Evolutionary conservation across 2,113 vertebrate species (phyloP), one percentile per base, ranked within the genome.

Genomic region (Orthochromis malagaraziensis): DNA sequence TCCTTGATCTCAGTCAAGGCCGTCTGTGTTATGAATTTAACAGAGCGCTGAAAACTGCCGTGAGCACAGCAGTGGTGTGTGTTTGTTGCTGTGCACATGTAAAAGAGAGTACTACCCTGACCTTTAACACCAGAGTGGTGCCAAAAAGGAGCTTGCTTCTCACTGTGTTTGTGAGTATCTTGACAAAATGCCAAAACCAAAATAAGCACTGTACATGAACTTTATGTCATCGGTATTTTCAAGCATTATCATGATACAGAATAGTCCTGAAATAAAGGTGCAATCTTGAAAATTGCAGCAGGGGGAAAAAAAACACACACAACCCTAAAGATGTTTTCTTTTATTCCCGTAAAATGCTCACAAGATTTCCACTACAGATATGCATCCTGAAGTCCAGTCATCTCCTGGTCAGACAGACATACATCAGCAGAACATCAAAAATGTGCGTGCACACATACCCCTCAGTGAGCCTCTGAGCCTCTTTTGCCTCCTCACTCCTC

Each of bases 1-100:
- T 90, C 92, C 88, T 88, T 91, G 82, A 91, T 86, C 88, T 87
- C 84, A 79, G 88, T 83, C 79, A 90, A 89, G 86, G 89, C 88
- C 3, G 29, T 81, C 54, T 89, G 68, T 84, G 60, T 86, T 84
- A 54, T 60, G 77, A 91, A 80, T 90, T 80, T 88, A 58, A 81
- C 65, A 33, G 38, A 88, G 80, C 8, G 45, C 81, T 63, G 60
- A 82, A 91, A 92, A 84, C 17, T 82, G 91, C 94, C 92, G 86
- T 58, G 73, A 91, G 94, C 85, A 17, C 45, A 89, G 83, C 65
- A 40, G 83, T 35, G 35, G 87, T 83, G 51, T 58, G 81, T 84
- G 35, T 82, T 83, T 84, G 73, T 84, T 91, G 84, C 70, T 70
- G 51, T 60, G 55, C 82, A 79, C 81, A 73, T 80, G 35, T 75